Percentiles rank a stretch among this genome's conserved stretches.
These are phyloP conservation scores for Trichonephila clavata DNA, from an alignment of 1,140 invertebrate species.

Conservation along the genomic window DNA sequence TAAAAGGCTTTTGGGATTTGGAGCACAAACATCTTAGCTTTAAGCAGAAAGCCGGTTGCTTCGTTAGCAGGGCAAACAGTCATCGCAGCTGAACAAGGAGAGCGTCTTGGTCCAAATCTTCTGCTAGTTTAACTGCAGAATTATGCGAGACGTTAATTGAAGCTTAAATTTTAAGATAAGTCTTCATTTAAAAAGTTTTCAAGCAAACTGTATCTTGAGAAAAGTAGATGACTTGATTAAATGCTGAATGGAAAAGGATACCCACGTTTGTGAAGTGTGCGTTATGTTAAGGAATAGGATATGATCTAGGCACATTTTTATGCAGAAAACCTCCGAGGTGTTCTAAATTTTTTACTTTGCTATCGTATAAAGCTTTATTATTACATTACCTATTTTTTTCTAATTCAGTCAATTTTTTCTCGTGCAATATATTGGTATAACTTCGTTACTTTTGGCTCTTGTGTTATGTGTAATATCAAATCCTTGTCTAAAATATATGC, in stretches of 20 bases:
- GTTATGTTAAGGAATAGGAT: too few species aligned
- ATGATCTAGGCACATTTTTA: too few species aligned
- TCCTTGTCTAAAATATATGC: too few species aligned
- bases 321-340: too few species aligned
- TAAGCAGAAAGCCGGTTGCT: not conserved
- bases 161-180: constrained; percentile 51
- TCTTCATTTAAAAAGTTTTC: constrained; percentile 53
- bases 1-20: constrained; percentile 66
- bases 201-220: not conserved
- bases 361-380: too few species aligned
- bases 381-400: too few species aligned
- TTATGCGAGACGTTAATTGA: constrained; percentile 63
- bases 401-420: too few species aligned
- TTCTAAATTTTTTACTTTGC: too few species aligned
- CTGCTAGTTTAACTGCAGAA: constrained; percentile 52
- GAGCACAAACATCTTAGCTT: constrained; percentile 39
- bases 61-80: constrained; percentile 13
- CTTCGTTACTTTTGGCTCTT: too few species aligned
- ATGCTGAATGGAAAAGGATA: not conserved
- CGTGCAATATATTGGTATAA: too few species aligned
- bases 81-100: not conserved
- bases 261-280: too few species aligned
- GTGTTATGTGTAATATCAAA: too few species aligned
- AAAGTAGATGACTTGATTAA: not conserved
- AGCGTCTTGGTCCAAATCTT: not conserved